Evolutionary conservation across 2,113 vertebrate genomes (phyloP).

Genomic region (Setophaga coronata): DNA sequence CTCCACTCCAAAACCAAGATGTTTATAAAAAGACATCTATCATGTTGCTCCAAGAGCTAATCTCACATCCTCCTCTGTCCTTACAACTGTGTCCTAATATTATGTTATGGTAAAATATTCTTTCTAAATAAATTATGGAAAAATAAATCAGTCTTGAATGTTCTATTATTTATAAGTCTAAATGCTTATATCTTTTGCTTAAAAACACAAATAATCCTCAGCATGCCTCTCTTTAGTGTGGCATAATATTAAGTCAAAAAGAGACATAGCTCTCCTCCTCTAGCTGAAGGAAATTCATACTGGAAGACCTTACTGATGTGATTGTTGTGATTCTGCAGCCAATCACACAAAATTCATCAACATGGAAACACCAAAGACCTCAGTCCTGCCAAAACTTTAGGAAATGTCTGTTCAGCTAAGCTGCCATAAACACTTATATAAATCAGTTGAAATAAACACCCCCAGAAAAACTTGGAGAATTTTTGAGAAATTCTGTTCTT

Average conservation of each 20-base stretch:
- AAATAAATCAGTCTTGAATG: background rate
- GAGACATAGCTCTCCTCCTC: background rate
- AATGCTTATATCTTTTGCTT: background rate
- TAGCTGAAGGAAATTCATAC: background rate
- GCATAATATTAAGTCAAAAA: background rate
- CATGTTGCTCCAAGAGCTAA: background rate
- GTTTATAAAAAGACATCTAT: background rate
- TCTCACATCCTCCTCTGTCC: background rate
- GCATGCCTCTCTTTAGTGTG: background rate
- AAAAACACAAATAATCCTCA: background rate
- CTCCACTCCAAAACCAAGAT: background rate
- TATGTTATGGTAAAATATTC: background rate
- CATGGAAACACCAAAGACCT: background rate
- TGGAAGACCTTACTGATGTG: background rate
- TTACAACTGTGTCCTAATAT: background rate
- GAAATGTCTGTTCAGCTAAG: background rate
- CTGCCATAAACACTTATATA: background rate
- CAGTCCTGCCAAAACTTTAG: background rate
- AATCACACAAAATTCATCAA: background rate
- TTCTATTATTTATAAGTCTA: background rate
- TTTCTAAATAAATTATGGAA: background rate
- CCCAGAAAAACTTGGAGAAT: background rate
- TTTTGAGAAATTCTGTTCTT: background rate
- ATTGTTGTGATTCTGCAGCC: background rate
- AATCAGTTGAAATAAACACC: background rate